These are phyloP conservation scores for Lepus americanus DNA, from an alignment of 2,113 vertebrate genomes.

Conservation along the genomic window DNA sequence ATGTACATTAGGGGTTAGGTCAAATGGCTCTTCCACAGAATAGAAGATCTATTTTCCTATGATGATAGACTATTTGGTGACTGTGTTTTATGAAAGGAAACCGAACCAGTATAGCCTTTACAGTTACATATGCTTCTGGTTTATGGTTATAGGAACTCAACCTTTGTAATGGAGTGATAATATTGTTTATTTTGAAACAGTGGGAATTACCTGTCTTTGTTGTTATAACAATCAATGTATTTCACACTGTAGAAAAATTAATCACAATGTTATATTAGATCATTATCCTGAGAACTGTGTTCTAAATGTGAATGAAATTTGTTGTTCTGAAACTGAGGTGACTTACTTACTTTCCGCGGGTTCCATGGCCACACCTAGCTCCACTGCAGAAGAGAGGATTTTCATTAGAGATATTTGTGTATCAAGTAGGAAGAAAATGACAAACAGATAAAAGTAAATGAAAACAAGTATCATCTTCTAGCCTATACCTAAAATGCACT, in stretches of 20 bases:
- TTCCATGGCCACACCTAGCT: neutral
- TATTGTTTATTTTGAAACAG: neutral
- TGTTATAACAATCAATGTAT: neutral
- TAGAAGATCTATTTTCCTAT: neutral
- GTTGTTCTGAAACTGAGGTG: neutral
- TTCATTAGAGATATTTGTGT: neutral
- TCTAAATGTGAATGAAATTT: neutral
- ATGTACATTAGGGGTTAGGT: neutral
- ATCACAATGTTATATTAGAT: neutral
- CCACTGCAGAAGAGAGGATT: neutral
- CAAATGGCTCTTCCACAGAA: neutral
- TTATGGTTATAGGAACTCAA: neutral
- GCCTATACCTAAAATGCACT: neutral
- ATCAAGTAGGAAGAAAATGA: neutral
- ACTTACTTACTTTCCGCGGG: neutral
- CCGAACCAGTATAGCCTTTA: neutral
- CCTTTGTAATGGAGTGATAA: neutral
- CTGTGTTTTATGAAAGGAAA: neutral
- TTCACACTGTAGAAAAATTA: neutral
- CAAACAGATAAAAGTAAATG: slow-evolving; percentile 16
- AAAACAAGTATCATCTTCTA: neutral
- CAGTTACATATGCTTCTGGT: neutral
- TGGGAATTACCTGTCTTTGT: neutral
- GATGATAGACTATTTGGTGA: neutral
- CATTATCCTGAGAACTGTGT: neutral